Conservation (phyloP, 2,888 invertebrate species). For the Gortyna flavago region DNA sequence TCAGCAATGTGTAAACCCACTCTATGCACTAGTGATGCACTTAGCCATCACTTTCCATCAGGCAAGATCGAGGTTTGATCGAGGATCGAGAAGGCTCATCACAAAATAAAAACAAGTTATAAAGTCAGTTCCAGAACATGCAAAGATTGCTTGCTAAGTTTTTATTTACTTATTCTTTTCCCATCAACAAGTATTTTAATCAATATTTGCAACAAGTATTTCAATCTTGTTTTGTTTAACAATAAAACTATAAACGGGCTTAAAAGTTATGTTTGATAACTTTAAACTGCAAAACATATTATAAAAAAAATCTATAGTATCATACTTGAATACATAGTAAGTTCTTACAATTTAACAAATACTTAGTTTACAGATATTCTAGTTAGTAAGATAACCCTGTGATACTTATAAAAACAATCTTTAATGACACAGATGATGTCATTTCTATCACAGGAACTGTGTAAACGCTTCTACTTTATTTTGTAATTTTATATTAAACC, state of each 20-base stretch:
- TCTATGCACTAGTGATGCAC: background rate
- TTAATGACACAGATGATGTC: constrained; percentile 36
- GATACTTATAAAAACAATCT: constrained; percentile 5
- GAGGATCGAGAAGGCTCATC: background rate
- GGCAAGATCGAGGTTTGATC: background rate
- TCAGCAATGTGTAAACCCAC: background rate
- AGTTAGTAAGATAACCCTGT: constrained; percentile 39
- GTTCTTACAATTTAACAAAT: background rate
- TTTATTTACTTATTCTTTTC: background rate
- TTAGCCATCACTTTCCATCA: background rate
- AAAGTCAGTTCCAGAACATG: background rate
- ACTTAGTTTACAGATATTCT: background rate
- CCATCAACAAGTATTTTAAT: too few species aligned
- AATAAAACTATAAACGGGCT: background rate
- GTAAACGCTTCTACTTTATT: background rate
- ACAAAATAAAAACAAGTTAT: background rate
- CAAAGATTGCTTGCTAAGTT: background rate
- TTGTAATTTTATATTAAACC: background rate
- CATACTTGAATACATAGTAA: background rate
- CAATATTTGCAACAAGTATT: background rate
- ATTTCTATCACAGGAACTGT: constrained; percentile 5
- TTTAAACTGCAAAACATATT: background rate
- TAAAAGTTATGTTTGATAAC: background rate
- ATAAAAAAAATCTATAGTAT: background rate
- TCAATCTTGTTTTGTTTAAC: background rate